Evolutionary conservation across 2,888 invertebrate species (phyloP).

Genomic region (Creontiades dilutus): DNA sequence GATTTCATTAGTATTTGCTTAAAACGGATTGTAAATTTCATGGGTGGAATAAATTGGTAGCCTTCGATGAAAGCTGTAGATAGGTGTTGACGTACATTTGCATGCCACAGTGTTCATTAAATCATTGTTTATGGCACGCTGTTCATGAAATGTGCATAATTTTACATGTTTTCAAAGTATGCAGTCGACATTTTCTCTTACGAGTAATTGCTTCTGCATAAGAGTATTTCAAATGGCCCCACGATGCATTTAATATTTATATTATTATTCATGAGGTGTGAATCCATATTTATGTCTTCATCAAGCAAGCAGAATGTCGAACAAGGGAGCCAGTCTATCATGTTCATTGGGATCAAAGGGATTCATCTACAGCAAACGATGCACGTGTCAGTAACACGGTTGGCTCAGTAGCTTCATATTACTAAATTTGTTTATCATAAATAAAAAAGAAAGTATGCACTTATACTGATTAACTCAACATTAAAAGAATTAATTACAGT

Average conservation of each 20-base stretch:
- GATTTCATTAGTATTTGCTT: too few relatives aligned
- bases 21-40: too few relatives aligned
- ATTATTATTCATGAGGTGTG: not conserved
- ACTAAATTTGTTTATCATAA: too few relatives aligned
- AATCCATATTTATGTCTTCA: not conserved
- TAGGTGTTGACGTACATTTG: not conserved
- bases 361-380: too few relatives aligned
- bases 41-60: too few relatives aligned
- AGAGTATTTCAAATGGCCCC: not conserved
- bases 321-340: too few relatives aligned
- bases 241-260: not conserved
- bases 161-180: not conserved
- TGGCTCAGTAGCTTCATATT: too few relatives aligned
- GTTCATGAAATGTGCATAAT: not conserved
- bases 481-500: too few relatives aligned
- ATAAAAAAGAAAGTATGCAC: too few relatives aligned
- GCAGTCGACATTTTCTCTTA: not conserved
- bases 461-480: too few relatives aligned
- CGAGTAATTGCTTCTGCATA: not conserved
- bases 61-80: not conserved
- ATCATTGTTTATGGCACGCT: not conserved
- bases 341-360: too few relatives aligned
- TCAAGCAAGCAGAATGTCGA: not conserved
- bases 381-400: too few relatives aligned
- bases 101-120: not conserved